These are phyloP conservation scores for Rhea pennata DNA, from an alignment of 2,113 vertebrate species.

Conservation along the genomic window DNA sequence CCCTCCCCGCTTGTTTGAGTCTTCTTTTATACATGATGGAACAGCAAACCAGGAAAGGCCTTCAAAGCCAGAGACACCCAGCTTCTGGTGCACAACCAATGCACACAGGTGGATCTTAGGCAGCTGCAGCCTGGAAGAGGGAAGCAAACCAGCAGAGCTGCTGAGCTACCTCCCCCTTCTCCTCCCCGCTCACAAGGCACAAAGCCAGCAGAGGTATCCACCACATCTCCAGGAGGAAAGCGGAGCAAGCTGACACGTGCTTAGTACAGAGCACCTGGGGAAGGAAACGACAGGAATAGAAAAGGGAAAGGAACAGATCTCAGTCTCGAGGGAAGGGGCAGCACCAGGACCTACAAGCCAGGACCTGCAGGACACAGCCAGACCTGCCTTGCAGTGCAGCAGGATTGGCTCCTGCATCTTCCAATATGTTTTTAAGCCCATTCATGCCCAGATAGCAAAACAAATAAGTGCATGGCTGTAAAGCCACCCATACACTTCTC, in stretches of 20 bases:
- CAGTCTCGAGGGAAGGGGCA: neutral
- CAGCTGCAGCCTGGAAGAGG: neutral
- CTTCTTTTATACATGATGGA: neutral
- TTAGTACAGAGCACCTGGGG: neutral
- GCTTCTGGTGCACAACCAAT: neutral
- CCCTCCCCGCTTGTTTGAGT: neutral
- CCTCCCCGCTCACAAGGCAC: neutral
- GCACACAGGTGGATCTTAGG: too few species aligned
- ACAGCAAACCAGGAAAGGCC: neutral
- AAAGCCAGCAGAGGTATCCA: neutral
- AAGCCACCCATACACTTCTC: neutral
- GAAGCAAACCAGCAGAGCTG: neutral
- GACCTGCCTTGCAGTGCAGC: neutral
- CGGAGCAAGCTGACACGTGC: accelerated
- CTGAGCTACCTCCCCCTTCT: neutral
- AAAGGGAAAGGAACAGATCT: neutral
- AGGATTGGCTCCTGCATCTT: neutral
- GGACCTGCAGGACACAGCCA: neutral
- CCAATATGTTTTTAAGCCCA: neutral
- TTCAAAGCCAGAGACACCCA: neutral
- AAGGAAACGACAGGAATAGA: neutral
- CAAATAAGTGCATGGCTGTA: neutral
- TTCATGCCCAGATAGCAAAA: neutral
- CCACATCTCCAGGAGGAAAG: neutral
- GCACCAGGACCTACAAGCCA: neutral